Evolutionary conservation across 2,113 vertebrate genomes (phyloP), one percentile per base, ranked within the genome.

Genomic region (Nycticebus coucang): DNA sequence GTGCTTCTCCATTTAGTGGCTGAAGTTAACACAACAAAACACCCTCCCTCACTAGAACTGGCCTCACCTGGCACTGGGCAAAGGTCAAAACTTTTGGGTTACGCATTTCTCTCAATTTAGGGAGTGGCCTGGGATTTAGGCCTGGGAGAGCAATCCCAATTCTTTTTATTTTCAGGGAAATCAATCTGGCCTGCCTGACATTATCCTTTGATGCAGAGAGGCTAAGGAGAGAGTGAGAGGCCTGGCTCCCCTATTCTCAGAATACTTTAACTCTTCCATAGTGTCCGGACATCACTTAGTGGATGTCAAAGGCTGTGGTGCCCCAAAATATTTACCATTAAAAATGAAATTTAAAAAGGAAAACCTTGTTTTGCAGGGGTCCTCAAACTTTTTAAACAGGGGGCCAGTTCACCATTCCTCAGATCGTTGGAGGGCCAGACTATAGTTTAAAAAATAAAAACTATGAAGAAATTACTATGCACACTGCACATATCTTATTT

Each of bases 331-430:
- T 1, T 60, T 50, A 57, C 26, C 74, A 18, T 55, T n/a, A 79
- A 85, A 94, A 93, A 71, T 14, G 15, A 86, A 92, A 86, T 3
- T 33, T 62, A 33, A 60, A 89, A 72, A 55, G 15, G 45, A 71
- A 77, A 91, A 41, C 33, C 82, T 66, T 86, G 45, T 22, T 3
- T 41, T 5, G 41, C 41, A 41, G 41, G 41, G 41, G 41, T 41
- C 41, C 41, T 41, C 41, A 41, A 41, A 41, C 41, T 41, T 41
- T 41, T 41, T 41, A 41, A 41, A 41, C 41, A 41, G 41, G 41
- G 41, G 41, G 41, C 41, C 41, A 41, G 41, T 41, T 41, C 41
- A 41, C 41, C 5, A 5, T 41, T 5, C 41, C 41, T 41, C 41
- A 41, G 41, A 41, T 5, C 3, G 41, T 41, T 41, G 5, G 41